A percentile compares a stretch with the other conserved stretches of the same genome.
Evolutionary conservation across 2,888 invertebrate genomes (phyloP).

Genomic region (Invenusta paracnida): DNA sequence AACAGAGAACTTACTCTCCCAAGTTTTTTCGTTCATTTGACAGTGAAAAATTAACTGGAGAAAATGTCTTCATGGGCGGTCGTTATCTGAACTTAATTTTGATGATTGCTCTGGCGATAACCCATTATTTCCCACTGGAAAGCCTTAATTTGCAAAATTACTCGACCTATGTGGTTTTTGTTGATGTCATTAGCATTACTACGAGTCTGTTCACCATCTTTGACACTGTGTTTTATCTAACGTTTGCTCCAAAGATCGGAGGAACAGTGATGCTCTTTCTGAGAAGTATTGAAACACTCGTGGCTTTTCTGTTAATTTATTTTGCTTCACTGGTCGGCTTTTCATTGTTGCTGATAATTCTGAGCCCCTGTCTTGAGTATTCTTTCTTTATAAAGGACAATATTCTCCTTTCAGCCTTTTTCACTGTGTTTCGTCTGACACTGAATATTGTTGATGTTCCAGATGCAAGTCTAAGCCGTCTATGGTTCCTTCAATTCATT

Average conservation of each 20-base stretch:
- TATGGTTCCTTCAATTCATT: neutral
- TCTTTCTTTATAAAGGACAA: neutral
- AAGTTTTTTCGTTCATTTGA: neutral
- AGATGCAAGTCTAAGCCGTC: neutral
- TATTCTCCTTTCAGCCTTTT: neutral
- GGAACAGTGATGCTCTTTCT: neutral
- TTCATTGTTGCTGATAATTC: neutral
- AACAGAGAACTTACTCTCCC: neutral
- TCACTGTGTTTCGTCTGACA: neutral
- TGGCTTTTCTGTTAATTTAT: neutral
- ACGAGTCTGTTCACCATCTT: neutral
- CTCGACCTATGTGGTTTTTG: neutral
- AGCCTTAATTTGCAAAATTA: neutral
- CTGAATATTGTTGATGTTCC: neutral
- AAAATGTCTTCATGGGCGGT: neutral
- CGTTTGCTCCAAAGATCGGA: neutral
- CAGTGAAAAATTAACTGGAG: neutral
- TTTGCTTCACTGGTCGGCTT: neutral
- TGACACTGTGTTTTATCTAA: neutral
- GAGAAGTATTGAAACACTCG: neutral
- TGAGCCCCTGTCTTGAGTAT: neutral
- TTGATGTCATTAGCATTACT: neutral
- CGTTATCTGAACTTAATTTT: neutral
- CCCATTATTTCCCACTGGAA: neutral
- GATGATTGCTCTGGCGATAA: neutral